Conservation (phyloP, 2,113 vertebrate species). For the Anser cygnoides region DNA sequence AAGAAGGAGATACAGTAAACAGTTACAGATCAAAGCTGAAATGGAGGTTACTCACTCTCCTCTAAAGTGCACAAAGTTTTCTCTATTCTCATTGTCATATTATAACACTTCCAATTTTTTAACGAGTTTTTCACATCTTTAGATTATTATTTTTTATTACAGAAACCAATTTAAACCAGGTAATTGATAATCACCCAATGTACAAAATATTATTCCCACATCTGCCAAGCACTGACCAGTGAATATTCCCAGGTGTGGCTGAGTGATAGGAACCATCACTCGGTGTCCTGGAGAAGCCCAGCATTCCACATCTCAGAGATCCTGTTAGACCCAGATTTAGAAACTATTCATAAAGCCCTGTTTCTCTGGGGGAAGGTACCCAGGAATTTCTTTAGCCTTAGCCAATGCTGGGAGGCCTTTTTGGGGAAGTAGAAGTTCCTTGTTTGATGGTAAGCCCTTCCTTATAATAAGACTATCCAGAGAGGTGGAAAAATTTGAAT, state of each 20-base stretch:
- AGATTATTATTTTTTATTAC: not conserved
- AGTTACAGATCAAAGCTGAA: not conserved
- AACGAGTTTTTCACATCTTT: not conserved
- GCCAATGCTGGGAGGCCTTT: not conserved
- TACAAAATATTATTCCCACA: not conserved
- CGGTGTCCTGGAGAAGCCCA: not conserved
- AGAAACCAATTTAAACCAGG: not conserved
- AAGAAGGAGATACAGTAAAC: not conserved
- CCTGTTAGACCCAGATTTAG: accelerated
- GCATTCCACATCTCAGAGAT: not conserved
- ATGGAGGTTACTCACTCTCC: not conserved
- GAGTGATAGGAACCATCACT: not conserved
- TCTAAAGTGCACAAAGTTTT: not conserved
- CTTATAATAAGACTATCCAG: not conserved
- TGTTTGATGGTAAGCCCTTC: not conserved
- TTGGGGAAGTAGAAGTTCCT: not conserved
- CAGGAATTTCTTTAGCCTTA: not conserved
- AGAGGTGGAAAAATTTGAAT: not conserved
- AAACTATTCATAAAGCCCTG: not conserved
- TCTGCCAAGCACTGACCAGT: accelerated
- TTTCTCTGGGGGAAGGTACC: not conserved
- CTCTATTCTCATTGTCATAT: not conserved
- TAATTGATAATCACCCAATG: not conserved
- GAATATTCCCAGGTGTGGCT: not conserved
- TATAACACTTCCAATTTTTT: not conserved